These are phyloP conservation scores for Cirrhinus molitorella DNA, from an alignment of 2,797 vertebrate genomes.

Conservation along the genomic window DNA sequence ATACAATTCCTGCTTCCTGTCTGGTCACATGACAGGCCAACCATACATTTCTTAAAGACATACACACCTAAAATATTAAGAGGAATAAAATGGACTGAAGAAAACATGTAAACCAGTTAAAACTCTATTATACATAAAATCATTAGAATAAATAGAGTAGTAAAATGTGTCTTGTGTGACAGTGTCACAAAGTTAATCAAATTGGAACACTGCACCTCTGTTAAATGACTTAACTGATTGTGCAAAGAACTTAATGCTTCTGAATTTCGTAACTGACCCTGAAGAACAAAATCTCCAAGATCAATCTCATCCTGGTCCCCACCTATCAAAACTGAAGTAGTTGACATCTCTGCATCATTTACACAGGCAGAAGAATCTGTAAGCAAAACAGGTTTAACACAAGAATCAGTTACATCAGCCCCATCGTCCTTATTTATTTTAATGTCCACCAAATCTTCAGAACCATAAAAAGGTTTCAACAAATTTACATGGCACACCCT, in stretches of 20 bases:
- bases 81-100: too few relatives aligned
- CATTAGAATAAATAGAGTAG: too few relatives aligned
- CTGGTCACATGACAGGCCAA: too few relatives aligned
- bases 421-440: neutral
- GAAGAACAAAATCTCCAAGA: neutral
- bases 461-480: constrained; percentile 8
- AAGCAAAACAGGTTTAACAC: neutral
- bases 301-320: neutral
- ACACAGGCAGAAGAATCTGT: neutral
- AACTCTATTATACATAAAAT: too few relatives aligned
- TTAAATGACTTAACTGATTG: neutral
- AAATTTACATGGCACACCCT: too few relatives aligned
- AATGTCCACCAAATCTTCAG: neutral
- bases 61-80: too few relatives aligned
- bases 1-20: too few relatives aligned
- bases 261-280: neutral
- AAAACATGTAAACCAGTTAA: too few relatives aligned
- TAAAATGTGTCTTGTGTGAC: too few relatives aligned
- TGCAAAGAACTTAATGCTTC: neutral
- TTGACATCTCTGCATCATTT: neutral
- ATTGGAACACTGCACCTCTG: neutral
- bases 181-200: neutral
- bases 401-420: too few relatives aligned
- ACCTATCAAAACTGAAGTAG: neutral
- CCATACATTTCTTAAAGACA: too few relatives aligned